A percentile compares a stretch with the other conserved stretches of the same genome.
Evolutionary conservation across 2,113 vertebrate genomes (phyloP).

Genomic region (Cathartes aura): DNA sequence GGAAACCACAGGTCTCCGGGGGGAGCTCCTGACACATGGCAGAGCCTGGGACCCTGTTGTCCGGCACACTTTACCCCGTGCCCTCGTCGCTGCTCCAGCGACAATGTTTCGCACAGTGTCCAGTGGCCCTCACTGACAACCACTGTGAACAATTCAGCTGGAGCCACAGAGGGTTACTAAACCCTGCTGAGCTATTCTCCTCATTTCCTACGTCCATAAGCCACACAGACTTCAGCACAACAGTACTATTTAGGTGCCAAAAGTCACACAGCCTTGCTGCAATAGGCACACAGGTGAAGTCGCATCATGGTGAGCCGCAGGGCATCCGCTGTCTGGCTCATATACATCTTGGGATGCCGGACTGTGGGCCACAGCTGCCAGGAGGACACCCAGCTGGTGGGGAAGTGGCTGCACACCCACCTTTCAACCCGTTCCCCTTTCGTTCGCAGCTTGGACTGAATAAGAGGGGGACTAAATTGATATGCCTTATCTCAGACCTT

Average conservation of each 20-base stretch:
- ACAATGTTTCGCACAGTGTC: accelerated
- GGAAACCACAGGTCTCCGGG: not conserved
- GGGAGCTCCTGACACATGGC: constrained; percentile 8
- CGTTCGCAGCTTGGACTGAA: not conserved
- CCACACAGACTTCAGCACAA: not conserved
- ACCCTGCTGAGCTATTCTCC: not conserved
- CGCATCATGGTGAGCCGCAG: accelerated
- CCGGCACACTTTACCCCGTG: not conserved
- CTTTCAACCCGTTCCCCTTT: not conserved
- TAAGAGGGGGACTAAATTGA: not conserved
- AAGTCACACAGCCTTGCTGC: not conserved
- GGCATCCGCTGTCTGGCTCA: not conserved
- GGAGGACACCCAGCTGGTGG: not conserved
- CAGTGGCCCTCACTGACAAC: not conserved
- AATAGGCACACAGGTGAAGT: not conserved
- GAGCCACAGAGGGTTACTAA: not conserved
- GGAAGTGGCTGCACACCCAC: not conserved
- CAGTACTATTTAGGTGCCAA: not conserved
- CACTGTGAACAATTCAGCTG: not conserved
- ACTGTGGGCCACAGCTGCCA: not conserved
- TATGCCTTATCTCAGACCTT: not conserved
- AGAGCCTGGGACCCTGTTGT: not conserved
- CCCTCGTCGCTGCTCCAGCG: not conserved
- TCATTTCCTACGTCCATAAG: not conserved
- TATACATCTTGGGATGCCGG: not conserved